Base-by-base conservation (phyloP, 37 sponge, comb jelly and placozoan genomes). In the Agelas oroides region DNA sequence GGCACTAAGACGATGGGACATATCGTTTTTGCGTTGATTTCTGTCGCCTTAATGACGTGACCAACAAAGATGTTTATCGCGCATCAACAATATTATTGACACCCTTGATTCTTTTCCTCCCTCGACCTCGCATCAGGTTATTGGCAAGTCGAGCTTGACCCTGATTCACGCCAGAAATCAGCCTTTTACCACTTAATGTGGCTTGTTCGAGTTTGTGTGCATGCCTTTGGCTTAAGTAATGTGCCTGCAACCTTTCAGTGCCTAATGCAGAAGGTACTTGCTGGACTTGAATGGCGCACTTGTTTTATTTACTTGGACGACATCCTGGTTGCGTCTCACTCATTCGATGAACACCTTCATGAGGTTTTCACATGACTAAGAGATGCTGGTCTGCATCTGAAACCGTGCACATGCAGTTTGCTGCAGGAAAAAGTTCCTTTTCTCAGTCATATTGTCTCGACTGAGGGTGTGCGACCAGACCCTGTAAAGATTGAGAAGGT, bases 41-140 rank as follows among this genome's bases (percentile, higher is more conserved):
- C 70, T 60, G 78, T 28, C 46, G 28, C 1, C 65, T 89, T 21
- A 89, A 88, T 76, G 34, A 62, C 0, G 63, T 84, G 2, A 77
- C 90, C 2, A 25, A 72, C 32, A 84, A 77, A 32, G 90, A 89
- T 77, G 90, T 76, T n/a, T 88, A 62, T 33, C 90, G n/a, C n/a
- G n/a, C n/a, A n/a, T n/a, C n/a, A n/a, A n/a, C n/a, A n/a, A 74
- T 17, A 28, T 82, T 5, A n/a, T n/a, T n/a, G n/a, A n/a, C n/a
- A n/a, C n/a, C n/a, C n/a, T n/a, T 37, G 37, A 41, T 84, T 70
- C 56, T 89, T 84, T 65, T 61, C 69, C 14, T 37, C 81, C 24
- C 74, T 89, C 21, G 90, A 89, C 65, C 1, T n/a, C n/a, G n/a
- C n/a, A n/a, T n/a, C n/a, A n/a, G 90, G 90, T 2, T 89, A 89